phyloP scores from a whole-genome alignment of 23 tunicate species.

The Corella eumyota region DNA sequence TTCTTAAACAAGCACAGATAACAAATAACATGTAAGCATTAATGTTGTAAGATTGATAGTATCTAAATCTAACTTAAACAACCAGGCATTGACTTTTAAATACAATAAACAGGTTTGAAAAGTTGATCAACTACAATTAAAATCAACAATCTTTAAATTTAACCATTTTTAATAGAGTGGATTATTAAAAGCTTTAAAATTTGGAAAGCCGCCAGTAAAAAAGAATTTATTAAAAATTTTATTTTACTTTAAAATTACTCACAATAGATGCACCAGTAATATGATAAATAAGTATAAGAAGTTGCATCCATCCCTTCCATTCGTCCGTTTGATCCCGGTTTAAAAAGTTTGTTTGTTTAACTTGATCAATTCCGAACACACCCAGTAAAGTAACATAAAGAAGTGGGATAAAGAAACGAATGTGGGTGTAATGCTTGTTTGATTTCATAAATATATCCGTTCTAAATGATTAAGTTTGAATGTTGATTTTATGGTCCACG shows the following conservation, averaged over 20 bases:
- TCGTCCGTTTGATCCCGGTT: conserved; percentile 81
- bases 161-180: neutral
- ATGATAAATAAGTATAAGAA: conserved; percentile 70
- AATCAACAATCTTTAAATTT: neutral
- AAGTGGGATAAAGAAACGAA: conserved; percentile 69
- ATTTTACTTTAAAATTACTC: neutral
- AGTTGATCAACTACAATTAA: neutral
- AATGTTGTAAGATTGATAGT: no score
- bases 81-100: no score
- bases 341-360: conserved; percentile 26
- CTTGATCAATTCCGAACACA: conserved; percentile 49
- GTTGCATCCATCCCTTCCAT: conserved; percentile 96
- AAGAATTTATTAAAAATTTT: neutral
- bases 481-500: no score
- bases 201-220: neutral
- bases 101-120: no score
- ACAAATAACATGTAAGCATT: no score
- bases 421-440: conserved; percentile 70
- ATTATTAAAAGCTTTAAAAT: neutral
- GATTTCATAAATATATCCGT: conserved; percentile 78
- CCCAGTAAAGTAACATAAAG: conserved; percentile 56
- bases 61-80: no score
- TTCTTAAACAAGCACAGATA: no score
- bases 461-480: no score
- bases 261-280: conserved; percentile 74